phyloP scores from a whole-genome alignment of 2,113 vertebrate genomes.

The Heteronetta atricapilla region DNA sequence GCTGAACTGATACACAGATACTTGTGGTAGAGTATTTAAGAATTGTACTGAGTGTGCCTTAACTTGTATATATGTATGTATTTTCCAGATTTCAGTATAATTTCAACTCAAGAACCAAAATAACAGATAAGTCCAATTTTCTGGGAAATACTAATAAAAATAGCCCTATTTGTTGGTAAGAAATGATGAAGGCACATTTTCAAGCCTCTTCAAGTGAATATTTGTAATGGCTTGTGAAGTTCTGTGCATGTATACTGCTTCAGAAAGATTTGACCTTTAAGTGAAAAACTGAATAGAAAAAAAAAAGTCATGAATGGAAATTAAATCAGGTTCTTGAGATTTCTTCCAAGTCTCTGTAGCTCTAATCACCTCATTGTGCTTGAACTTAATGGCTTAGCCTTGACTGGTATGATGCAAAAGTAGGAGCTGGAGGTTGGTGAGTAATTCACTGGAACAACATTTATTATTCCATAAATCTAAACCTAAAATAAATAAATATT shows the following conservation, averaged over 20 bases:
- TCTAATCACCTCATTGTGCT: neutral
- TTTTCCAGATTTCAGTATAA: neutral
- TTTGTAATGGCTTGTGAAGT: neutral
- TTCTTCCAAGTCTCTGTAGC: neutral
- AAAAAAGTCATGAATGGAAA: neutral
- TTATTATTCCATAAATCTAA: neutral
- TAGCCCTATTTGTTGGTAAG: neutral
- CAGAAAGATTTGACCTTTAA: constrained; percentile 3
- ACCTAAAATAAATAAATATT: neutral
- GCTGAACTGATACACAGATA: neutral
- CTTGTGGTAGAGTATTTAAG: neutral
- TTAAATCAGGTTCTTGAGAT: neutral
- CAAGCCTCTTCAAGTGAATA: neutral
- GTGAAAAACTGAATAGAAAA: neutral
- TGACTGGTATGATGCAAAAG: neutral
- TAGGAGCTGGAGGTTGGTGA: neutral
- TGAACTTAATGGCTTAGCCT: neutral
- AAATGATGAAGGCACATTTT: neutral
- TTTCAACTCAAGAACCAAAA: neutral
- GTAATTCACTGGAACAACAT: neutral
- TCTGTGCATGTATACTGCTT: neutral
- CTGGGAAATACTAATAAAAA: neutral
- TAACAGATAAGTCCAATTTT: neutral
- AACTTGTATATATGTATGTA: neutral
- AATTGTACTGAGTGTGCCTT: neutral